Conservation (phyloP, 2,888 invertebrate species). For the Sylvicola fuscatus region DNA sequence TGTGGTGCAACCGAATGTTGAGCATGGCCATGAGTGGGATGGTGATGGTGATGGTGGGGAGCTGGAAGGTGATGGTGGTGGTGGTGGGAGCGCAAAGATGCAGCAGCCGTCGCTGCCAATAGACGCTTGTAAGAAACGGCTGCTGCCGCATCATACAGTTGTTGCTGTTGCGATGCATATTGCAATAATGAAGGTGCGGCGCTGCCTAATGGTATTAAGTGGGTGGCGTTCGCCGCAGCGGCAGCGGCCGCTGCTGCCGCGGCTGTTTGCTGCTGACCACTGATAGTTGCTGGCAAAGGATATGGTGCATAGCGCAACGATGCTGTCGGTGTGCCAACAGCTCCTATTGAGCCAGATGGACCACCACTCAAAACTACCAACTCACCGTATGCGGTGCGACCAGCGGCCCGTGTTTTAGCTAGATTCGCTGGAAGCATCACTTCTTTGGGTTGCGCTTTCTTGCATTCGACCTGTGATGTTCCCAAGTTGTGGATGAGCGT, state of each 20-base stretch:
- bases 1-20: slow-evolving; percentile 13
- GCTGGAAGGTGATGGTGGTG: slow-evolving; percentile 25
- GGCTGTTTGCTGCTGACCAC: slow-evolving; percentile 16
- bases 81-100: slow-evolving; percentile 16
- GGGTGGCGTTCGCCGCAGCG: slow-evolving; percentile 11
- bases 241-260: slow-evolving; percentile 12
- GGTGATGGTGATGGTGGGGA: slow-evolving; percentile 22
- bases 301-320: slow-evolving; percentile 40
- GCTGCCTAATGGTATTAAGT: slow-evolving; percentile 20
- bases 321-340: slow-evolving; percentile 23
- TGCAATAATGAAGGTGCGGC: slow-evolving; percentile 27
- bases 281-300: slow-evolving; percentile 32
- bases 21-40: slow-evolving; percentile 16
- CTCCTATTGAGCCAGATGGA: slow-evolving; percentile 30
- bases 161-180: slow-evolving; percentile 38
- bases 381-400: slow-evolving; percentile 95
- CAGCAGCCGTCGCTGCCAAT: slow-evolving; percentile 23
- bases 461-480: slow-evolving; percentile 82
- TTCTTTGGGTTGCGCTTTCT: slow-evolving; percentile 99
- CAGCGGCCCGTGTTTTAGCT: slow-evolving; percentile 88
- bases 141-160: slow-evolving; percentile 22
- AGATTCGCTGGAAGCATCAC: slow-evolving; percentile 97
- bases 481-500: too few species aligned
- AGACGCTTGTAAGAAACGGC: slow-evolving; percentile 23
- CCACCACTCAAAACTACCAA: slow-evolving; percentile 69